Evolutionary conservation across 2,888 invertebrate genomes (phyloP), one percentile per base, ranked within the genome.

Genomic region (Acanthosepion esculentum): DNA sequence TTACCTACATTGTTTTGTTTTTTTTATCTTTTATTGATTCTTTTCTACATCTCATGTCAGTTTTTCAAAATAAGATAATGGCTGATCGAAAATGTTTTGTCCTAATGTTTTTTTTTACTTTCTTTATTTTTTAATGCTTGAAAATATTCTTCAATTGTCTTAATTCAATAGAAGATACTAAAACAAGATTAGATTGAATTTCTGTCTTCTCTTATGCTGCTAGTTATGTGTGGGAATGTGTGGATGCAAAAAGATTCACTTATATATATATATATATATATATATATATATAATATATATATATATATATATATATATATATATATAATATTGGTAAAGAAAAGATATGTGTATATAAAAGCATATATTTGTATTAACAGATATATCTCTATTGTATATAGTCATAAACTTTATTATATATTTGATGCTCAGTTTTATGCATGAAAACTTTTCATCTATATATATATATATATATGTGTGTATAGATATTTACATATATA

Each of bases 91-190:
- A 78, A 33, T 78, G 78, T 78, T 78, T 78, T 78, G 78, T 78
- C 33, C 78, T 59, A 41, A 41, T 41, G 41, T 41, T 59, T n/a
- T n/a, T n/a, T 78, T 78, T 78, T 78, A 3, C n/a, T n/a, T n/a
- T 78, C 78, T 78, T 33, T 18, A n/a, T 78, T 78, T 78, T 78
- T n/a, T 78, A n/a, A 78, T 78, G 78, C 78, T 78, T 78, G 78
- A n/a, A 78, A 78, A 78, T 78, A 78, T 78, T 78, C 78, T n/a
- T 15, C 78, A 78, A 78, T 78, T 78, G 78, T 78, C 78, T 78
- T 78, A 78, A 78, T 78, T 78, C 78, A 78, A 78, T 78, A 78
- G 78, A 78, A 78, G 78, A 78, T 78, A 78, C n/a, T 78, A n/a
- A n/a, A 78, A 78, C n/a, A 33, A 78, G 78, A 78, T 78, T n/a